Evolutionary conservation across 2,888 invertebrate species (phyloP), one percentile per base, ranked within the genome.

Genomic region (Caenorhabditis doughertyi): DNA sequence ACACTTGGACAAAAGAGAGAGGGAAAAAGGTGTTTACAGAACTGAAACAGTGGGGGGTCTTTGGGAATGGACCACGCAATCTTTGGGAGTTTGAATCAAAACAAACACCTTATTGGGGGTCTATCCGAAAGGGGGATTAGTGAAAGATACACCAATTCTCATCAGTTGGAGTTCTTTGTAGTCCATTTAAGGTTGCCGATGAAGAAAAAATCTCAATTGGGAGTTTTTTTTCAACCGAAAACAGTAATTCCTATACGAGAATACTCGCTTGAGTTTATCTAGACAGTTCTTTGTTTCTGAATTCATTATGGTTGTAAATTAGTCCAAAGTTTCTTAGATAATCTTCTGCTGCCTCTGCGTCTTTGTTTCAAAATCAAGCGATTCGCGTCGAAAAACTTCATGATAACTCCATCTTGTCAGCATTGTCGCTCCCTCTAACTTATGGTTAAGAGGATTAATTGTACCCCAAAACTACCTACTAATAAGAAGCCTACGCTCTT

Each of bases 401-500:
- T 68, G 77, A 77, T 77, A 77, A 77, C 60, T 74, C n/a, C 23
- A 44, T 76, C 68, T 68, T 77, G 68, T 68, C 77, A 77, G 68
- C 77, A 68, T 70, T 62, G 27, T 62, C 47, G 73, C 80, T 80
- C 80, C 68, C 70, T 73, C 73, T 67, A 29, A 80, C 32, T 67
- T 60, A 62, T 23, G 53, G 65, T 80, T n/a, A 80, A 80, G 80
- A 67, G 80, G 80, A 80, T 80, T 80, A 80, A 65, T 62, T 67
- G 77, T 77, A 77, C 77, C 77, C 65, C 68, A 77, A 77, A 65
- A 68, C 73, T 80, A 74, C 80, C 80, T 80, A 80, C 80, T 73
- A 80, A 62, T 39, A 73, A 55, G 73, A 74, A 74, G 68, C 80
- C 68, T 67, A 74, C 80, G 68, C 68, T 67, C n/a, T 35, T 13